Evolutionary conservation across 1,140 invertebrate genomes (phyloP), one percentile per base, ranked within the genome.

Genomic region (Nylanderia fulva): DNA sequence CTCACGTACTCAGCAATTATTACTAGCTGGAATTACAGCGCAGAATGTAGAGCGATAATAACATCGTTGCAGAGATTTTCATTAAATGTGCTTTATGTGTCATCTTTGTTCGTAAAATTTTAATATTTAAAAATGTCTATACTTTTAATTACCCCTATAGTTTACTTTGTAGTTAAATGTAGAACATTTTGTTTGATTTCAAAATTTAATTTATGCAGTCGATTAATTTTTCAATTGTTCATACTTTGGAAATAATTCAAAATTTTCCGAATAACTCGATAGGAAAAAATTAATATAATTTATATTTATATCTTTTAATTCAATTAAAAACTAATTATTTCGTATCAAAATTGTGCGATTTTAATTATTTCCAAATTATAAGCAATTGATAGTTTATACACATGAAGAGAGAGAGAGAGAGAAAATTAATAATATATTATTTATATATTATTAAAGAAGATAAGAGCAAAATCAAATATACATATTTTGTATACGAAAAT

Each of bases 1-100:
- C 66, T 72, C 36, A 36, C 52, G 29, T 54, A 69, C 66, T 60
- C 52, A 72, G 36, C 66, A 72, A 82, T 82, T 71, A 82, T 82
- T 58, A 45, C 52, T 72, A 42, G 29, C 77, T 54, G 13, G 21
- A 82, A 72, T 82, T 72, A 82, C 66, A 33, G 36, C 52, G 18
- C 13, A 29, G 27, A 82, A 82, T 58, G 36, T 45, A 58, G 52
- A 18, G 72, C 77, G 52, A 42, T 42, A 72, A 71, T 72, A 79
- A 79, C n/a, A 39, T 64, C 29, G 21, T 56, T 58, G 36, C 33
- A 56, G 77, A 79, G 61, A 80, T 80, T 71, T 71, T 80, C 77
- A 71, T 80, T 80, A 71, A 71, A 27, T 42, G 64, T 18, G 63
- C 33, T 79, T 79, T 54, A 58, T 36, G 45, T 58, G 76, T 54